Evolutionary conservation across 2,113 vertebrate species (phyloP), one percentile per base, ranked within the genome.

Genomic region (Syrmaticus mikado): DNA sequence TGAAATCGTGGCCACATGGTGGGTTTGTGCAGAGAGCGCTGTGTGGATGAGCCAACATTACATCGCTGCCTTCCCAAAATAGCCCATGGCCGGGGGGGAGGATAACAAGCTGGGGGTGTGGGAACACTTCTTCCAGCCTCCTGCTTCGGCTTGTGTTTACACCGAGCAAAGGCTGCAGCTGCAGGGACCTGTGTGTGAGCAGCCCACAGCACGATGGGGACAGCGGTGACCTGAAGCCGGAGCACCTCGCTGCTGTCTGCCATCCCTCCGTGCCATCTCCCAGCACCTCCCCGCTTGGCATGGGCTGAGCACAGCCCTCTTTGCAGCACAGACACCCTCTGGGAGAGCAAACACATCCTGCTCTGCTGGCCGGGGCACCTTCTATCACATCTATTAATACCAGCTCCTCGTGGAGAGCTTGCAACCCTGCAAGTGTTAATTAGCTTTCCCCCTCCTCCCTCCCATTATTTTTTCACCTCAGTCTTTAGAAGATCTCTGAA

Each of bases 401-500:
- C 82, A 87, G 45, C 28, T 88, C 71, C 62, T 68, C 60, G 38
- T 27, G 73, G 87, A 89, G 84, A 82, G 61, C 73, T 90, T 46
- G 43, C 64, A 77, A 30, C 89, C 89, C 87, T 95, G 89, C 61
- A 92, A 92, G 95, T 81, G 78, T 83, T 97, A 91, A 91, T 95
- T 94, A 95, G 72, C 78, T 81, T 73, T 43, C 36, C 61, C 61
- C 85, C 91, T 95, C 90, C 91, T 93, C 92, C 85, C 84, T 88
- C 74, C 94, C 74, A n/a, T 95, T 92, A 87, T 94, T 93, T 85
- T 93, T 89, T 79, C 36, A 40, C 78, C 82, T 95, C 12, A 0
- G 58, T 95, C 82, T 93, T 93, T 85, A 94, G 92, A 96, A 92
- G 82, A 88, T 94, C 67, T 96, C 95, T 95, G 85, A 91, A 89